Percentiles rank a stretch among this genome's conserved stretches.
Conservation (phyloP, 2,113 vertebrate species). For the Lamprotornis superbus region DNA sequence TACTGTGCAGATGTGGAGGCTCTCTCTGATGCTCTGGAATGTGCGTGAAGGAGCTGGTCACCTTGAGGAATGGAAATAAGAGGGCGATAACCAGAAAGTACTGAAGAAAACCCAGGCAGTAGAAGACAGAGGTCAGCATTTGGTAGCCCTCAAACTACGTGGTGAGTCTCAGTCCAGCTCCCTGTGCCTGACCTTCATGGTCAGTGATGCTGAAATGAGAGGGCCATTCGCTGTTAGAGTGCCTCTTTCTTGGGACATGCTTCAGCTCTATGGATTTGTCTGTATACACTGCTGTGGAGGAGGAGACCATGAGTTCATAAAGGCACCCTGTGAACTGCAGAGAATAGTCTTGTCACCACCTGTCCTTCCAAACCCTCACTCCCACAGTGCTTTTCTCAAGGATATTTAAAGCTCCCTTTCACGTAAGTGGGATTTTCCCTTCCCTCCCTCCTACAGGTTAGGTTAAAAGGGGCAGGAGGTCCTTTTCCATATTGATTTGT, state of each 20-base stretch:
- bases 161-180: neutral
- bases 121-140: neutral
- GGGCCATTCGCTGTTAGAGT: neutral
- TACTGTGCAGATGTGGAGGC: neutral
- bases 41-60: rapidly evolving
- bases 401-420: conserved; percentile 66
- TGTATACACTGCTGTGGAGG: neutral
- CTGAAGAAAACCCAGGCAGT: neutral
- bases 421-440: conserved; percentile 8
- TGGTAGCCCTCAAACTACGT: neutral
- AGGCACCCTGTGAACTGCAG: neutral
- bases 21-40: neutral
- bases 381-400: conserved; percentile 21
- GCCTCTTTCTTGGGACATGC: neutral
- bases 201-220: neutral
- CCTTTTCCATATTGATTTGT: conserved; percentile 62
- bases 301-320: neutral
- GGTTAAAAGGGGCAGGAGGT: conserved; percentile 62
- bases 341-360: conserved; percentile 30
- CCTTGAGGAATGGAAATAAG: neutral
- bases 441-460: conserved; percentile 9
- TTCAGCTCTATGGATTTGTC: neutral
- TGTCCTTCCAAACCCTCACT: conserved; percentile 27
- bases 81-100: neutral
- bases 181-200: neutral